Conservation (phyloP, 2,113 vertebrate species). For the Thermophis baileyi region DNA sequence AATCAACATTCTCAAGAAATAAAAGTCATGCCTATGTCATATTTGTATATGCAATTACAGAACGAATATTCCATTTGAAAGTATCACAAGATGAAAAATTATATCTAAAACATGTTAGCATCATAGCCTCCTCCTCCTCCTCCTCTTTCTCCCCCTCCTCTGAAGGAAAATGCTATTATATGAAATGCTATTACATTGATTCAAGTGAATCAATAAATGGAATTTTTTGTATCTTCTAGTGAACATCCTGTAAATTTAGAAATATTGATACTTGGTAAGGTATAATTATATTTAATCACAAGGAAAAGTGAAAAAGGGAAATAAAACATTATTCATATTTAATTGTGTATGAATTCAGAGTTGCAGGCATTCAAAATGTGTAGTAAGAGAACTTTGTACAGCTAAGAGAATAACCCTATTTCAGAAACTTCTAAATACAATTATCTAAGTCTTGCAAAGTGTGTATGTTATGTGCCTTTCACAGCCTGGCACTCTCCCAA, state of each 20-base stretch:
- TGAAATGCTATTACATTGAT: conserved; percentile 45
- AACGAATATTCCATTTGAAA: conserved; percentile 67
- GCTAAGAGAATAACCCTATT: conserved; percentile 50
- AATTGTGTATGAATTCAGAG: conserved; percentile 45
- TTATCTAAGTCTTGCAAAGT: conserved; percentile 55
- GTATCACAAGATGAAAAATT: conserved; percentile 65
- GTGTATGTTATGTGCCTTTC: conserved; percentile 42
- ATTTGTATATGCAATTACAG: conserved; percentile 62
- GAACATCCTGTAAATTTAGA: conserved; percentile 80
- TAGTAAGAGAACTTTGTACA: conserved; percentile 43
- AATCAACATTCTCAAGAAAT: conserved; percentile 61
- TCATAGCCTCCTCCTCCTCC: conserved; percentile 32
- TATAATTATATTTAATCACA: conserved; percentile 77
- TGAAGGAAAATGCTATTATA: conserved; percentile 71
- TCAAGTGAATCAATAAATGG: conserved; percentile 76
- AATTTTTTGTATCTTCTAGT: conserved; percentile 72
- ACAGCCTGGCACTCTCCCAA: not conserved
- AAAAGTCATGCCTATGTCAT: conserved; percentile 65
- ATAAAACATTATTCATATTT: conserved; percentile 61
- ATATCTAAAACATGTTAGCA: not conserved
- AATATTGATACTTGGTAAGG: conserved; percentile 81
- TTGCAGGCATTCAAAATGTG: conserved; percentile 51
- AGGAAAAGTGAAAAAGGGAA: conserved; percentile 47
- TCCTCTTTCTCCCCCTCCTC: conserved; percentile 4
- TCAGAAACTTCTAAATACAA: conserved; percentile 52